phyloP scores from a whole-genome alignment of 2,797 vertebrate genomes.

The Pantherophis alleghaniensis region DNA sequence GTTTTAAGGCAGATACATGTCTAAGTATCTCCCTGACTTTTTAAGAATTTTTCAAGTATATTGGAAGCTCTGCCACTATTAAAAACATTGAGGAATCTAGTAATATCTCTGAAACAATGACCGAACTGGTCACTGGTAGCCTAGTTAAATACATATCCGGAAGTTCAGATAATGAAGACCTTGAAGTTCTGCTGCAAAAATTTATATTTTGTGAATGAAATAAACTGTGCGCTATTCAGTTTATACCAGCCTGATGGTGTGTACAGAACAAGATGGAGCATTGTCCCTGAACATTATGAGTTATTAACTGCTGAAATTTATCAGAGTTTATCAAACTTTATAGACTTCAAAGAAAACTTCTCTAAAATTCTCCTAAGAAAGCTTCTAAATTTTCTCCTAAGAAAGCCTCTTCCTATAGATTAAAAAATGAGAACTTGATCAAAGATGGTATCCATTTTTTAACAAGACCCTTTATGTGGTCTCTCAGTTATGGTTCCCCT shows the following conservation, averaged over 20 bases:
- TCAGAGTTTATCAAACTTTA: background rate
- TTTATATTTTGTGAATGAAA: background rate
- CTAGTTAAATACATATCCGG: background rate
- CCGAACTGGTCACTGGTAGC: background rate
- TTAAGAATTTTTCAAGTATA: background rate
- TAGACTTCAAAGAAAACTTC: background rate
- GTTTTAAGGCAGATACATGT: background rate
- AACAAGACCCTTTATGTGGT: background rate
- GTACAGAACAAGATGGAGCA: background rate
- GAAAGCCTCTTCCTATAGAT: background rate
- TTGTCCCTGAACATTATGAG: background rate
- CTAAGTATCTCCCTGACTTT: background rate
- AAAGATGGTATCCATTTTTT: background rate
- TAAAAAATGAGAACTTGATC: background rate
- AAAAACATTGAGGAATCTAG: background rate
- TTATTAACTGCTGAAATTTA: background rate
- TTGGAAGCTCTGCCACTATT: background rate
- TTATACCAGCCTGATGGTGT: background rate
- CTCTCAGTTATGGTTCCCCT: background rate
- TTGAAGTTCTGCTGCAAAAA: background rate
- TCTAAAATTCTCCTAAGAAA: background rate
- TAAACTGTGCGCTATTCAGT: background rate
- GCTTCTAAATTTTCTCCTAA: background rate
- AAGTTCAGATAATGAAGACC: background rate
- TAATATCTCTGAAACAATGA: background rate